Percentiles rank a stretch among this genome's conserved stretches.
Evolutionary conservation across 2,797 vertebrate genomes (phyloP).

Genomic region (Pangasius macronema): DNA sequence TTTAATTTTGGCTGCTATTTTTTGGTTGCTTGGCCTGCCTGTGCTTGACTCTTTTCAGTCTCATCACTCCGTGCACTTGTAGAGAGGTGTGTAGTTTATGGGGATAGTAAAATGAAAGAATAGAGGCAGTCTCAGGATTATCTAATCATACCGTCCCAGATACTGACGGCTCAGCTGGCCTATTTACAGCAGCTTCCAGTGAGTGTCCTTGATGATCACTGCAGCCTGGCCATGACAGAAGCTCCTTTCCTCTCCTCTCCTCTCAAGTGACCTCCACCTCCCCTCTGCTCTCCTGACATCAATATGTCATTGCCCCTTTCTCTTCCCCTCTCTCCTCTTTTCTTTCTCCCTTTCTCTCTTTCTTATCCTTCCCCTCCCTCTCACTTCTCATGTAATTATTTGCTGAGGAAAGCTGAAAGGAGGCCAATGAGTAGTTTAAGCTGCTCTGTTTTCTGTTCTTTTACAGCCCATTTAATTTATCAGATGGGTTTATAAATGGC

Average conservation of each 20-base stretch:
- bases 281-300: conserved; percentile 38
- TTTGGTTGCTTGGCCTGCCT: neutral
- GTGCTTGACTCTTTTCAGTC: neutral
- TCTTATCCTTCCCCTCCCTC: neutral
- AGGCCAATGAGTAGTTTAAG: conserved; percentile 52
- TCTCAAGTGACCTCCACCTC: conserved; percentile 16
- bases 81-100: conserved; percentile 17
- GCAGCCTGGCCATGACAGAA: conserved; percentile 38
- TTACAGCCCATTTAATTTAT: conserved; percentile 8
- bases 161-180: conserved; percentile 40
- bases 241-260: neutral
- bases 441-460: conserved; percentile 51
- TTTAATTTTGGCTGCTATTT: neutral
- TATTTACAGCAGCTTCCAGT: conserved; percentile 44
- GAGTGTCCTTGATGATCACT: conserved; percentile 45
- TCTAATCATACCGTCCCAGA: conserved; percentile 54
- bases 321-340: neutral
- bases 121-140: conserved; percentile 33
- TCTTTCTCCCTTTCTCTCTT: neutral
- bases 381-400: conserved; percentile 53
- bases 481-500: conserved; percentile 4
- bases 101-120: conserved; percentile 31
- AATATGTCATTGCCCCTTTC: conserved; percentile 19
- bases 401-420: conserved; percentile 58
- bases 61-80: neutral